These are phyloP conservation scores for Dryomyza anilis DNA, from an alignment of 2,888 invertebrate genomes.

Conservation along the genomic window DNA sequence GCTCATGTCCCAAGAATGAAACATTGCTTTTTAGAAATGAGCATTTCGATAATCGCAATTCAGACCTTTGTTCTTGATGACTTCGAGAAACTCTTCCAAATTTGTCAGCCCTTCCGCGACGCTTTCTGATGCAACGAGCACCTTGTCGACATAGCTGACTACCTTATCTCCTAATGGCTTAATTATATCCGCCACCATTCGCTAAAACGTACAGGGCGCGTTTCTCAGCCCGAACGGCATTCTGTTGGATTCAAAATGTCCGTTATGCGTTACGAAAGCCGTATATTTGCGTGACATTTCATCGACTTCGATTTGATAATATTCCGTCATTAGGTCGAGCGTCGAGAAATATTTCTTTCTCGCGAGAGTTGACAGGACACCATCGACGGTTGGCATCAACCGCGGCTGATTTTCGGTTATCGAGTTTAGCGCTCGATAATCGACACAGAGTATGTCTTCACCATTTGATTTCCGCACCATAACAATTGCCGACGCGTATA, in stretches of 20 bases:
- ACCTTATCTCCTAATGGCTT: conserved; percentile 23
- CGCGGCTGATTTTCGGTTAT: conserved; percentile 26
- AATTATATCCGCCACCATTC: conserved; percentile 35
- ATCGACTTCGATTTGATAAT: too few species aligned
- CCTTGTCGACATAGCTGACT: conserved; percentile 30
- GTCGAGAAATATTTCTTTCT: too few species aligned
- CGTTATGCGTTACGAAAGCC: conserved; percentile 15
- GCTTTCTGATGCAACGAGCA: conserved; percentile 26
- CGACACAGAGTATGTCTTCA: conserved; percentile 43
- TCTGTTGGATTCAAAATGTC: conserved; percentile 28
- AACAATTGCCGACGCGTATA: conserved; percentile 21
- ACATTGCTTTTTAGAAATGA: conserved; percentile 37
- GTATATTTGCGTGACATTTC: background rate
- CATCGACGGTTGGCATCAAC: too few species aligned
- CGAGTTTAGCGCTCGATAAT: conserved; percentile 31
- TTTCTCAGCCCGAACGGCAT: conserved; percentile 29
- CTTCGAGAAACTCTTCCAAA: conserved; percentile 28
- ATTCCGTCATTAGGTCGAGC: too few species aligned
- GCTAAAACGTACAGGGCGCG: conserved; percentile 53
- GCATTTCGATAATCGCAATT: conserved; percentile 39
- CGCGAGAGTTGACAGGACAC: too few species aligned
- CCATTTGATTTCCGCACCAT: conserved; percentile 43
- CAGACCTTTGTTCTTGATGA: conserved; percentile 27
- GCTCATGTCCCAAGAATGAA: conserved; percentile 42
- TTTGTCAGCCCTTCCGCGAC: conserved; percentile 27